phyloP scores from a whole-genome alignment of 2,113 vertebrate genomes.

The Mellivora capensis region DNA sequence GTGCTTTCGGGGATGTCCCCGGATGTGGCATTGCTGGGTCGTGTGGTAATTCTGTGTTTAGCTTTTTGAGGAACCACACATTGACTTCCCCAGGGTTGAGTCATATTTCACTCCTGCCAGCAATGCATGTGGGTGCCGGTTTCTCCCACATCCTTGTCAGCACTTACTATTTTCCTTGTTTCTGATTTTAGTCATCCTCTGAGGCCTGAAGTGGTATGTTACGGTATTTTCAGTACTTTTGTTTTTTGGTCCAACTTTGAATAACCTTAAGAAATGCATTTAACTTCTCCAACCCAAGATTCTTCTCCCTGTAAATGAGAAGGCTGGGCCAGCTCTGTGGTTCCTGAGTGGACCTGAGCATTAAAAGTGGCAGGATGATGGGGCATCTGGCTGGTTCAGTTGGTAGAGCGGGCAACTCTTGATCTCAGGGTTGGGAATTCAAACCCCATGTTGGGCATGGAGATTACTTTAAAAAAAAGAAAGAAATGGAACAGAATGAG shows the following conservation, averaged over 20 bases:
- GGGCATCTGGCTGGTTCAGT: background rate
- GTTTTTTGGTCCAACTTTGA: background rate
- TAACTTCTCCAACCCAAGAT: background rate
- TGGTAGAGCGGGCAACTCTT: background rate
- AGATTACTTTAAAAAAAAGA: background rate
- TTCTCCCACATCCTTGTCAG: background rate
- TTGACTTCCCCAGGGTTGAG: background rate
- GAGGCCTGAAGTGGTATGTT: background rate
- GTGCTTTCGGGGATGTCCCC: background rate
- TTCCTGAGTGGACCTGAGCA: background rate
- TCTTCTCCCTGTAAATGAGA: too few species aligned
- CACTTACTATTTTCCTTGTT: background rate
- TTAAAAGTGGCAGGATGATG: background rate
- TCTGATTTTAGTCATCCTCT: background rate
- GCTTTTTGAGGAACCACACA: background rate
- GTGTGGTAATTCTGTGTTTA: background rate
- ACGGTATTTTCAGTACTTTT: background rate
- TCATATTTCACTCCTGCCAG: background rate
- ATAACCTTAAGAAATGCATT: background rate
- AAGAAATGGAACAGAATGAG: background rate
- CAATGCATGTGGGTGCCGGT: rapidly evolving
- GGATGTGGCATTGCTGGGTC: background rate
- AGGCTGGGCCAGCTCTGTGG: background rate
- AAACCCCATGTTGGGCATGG: background rate
- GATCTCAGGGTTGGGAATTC: background rate